A percentile compares a stretch with the other conserved stretches of the same genome.
phyloP scores from a whole-genome alignment of 2,888 invertebrate genomes.

The Danaus chrysippus region DNA sequence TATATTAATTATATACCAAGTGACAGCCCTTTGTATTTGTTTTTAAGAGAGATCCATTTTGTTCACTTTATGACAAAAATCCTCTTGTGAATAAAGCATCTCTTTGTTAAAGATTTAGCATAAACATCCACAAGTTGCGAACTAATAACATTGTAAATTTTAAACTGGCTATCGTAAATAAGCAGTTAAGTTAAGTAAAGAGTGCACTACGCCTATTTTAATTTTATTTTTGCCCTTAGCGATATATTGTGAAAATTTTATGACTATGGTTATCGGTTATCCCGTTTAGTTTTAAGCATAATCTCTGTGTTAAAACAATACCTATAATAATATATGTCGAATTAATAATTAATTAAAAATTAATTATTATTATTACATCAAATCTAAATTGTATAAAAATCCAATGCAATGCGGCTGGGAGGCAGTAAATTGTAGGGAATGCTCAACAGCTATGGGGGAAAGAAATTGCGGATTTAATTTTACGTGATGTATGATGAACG shows the following conservation, averaged over 20 bases:
- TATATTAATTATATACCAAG: not conserved
- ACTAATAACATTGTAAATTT: not conserved
- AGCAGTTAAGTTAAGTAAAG: too few species aligned
- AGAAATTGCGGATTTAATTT: constrained; percentile 69
- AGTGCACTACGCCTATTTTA: too few species aligned
- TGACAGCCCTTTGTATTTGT: constrained; percentile 19
- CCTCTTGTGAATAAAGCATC: constrained; percentile 34
- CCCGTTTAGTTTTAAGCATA: too few species aligned
- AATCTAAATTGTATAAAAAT: constrained; percentile 39
- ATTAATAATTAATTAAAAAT: not conserved
- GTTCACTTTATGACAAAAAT: constrained; percentile 33
- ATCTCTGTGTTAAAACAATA: too few species aligned
- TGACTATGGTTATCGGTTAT: too few species aligned
- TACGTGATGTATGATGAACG: constrained; percentile 74
- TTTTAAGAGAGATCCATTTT: constrained; percentile 43
- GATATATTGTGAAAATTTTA: too few species aligned
- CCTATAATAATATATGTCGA: too few species aligned
- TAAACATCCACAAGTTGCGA: not conserved
- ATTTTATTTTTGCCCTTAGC: too few species aligned
- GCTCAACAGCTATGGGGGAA: constrained; percentile 48
- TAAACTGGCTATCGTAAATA: too few species aligned
- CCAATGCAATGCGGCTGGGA: constrained; percentile 48
- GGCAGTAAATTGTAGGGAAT: constrained; percentile 65
- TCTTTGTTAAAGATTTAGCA: constrained; percentile 19
- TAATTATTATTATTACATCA: constrained; percentile 39